Conservation (phyloP, 2,797 vertebrate genomes). For the Rhadinocentrus ornatus region DNA sequence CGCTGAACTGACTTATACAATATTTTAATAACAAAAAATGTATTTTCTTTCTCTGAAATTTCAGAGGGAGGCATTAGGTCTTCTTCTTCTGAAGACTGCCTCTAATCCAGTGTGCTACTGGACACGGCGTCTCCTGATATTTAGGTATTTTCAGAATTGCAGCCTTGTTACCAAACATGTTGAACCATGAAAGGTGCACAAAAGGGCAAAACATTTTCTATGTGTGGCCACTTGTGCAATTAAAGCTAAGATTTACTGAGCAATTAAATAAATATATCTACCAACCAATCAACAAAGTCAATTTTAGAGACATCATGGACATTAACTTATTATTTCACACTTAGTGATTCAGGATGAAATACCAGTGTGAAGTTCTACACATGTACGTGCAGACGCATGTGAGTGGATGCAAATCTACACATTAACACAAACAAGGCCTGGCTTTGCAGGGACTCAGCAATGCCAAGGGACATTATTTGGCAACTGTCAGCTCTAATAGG, state of each 20-base stretch:
- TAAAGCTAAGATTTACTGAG: not conserved
- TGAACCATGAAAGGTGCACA: not conserved
- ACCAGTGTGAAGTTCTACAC: slow-evolving; percentile 27
- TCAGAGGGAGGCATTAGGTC: not conserved
- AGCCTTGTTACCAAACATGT: not conserved
- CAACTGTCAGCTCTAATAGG: slow-evolving; percentile 81
- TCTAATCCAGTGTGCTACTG: not conserved
- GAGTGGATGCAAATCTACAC: slow-evolving; percentile 37
- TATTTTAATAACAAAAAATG: too few species aligned
- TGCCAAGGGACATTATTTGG: slow-evolving; percentile 80
- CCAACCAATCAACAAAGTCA: not conserved
- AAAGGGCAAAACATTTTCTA: too few species aligned
- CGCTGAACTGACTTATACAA: too few species aligned
- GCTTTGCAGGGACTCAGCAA: slow-evolving; percentile 60
- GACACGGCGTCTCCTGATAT: not conserved
- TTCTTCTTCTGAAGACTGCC: not conserved
- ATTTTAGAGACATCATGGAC: not conserved
- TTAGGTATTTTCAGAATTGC: not conserved
- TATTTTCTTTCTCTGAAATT: not conserved
- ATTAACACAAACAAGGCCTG: slow-evolving; percentile 65
- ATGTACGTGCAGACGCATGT: slow-evolving; percentile 21
- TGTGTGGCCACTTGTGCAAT: not conserved
- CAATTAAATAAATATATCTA: not conserved
- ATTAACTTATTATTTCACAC: not conserved
- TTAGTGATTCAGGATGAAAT: slow-evolving; percentile 4